Conservation (phyloP, 2,797 vertebrate genomes). For the Florisuga fusca region DNA sequence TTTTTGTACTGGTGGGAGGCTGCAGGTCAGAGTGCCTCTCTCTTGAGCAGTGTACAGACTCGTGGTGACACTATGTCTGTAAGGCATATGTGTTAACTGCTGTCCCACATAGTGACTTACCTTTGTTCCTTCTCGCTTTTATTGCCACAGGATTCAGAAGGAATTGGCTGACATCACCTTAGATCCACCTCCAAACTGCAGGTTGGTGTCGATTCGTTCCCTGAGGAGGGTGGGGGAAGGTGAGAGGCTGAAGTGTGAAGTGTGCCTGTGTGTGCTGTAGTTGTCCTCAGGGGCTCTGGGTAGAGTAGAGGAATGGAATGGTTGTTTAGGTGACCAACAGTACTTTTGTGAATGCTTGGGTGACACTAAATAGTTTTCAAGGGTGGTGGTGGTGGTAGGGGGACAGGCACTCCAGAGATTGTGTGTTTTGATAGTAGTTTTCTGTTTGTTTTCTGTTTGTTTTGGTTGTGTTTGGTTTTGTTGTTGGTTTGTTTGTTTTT, state of each 20-base stretch:
- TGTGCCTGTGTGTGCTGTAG: background rate
- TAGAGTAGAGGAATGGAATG: background rate
- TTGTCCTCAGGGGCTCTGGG: background rate
- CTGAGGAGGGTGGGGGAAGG: background rate
- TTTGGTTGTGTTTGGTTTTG: background rate
- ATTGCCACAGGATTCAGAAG: conserved; percentile 91
- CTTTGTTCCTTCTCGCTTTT: conserved; percentile 40
- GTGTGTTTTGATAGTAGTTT: background rate
- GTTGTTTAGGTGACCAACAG: background rate
- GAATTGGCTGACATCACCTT: conserved; percentile 95
- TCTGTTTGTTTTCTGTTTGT: background rate
- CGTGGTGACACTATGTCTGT: background rate
- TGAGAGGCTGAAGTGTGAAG: background rate
- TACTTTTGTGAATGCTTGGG: background rate
- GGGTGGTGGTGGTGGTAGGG: background rate
- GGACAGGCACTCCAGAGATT: background rate
- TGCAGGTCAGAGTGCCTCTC: background rate
- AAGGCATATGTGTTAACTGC: background rate
- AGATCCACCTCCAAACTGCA: conserved; percentile 97
- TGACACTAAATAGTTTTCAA: background rate
- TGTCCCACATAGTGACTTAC: conserved; percentile 14
- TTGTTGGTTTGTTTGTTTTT: background rate
- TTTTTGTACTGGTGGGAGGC: background rate
- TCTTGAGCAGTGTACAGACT: background rate
- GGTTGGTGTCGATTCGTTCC: conserved; percentile 76